Conservation (phyloP, 30 jellyfish, hydroid and myxozoan species). For the Chrysaora quinquecirrha region DNA sequence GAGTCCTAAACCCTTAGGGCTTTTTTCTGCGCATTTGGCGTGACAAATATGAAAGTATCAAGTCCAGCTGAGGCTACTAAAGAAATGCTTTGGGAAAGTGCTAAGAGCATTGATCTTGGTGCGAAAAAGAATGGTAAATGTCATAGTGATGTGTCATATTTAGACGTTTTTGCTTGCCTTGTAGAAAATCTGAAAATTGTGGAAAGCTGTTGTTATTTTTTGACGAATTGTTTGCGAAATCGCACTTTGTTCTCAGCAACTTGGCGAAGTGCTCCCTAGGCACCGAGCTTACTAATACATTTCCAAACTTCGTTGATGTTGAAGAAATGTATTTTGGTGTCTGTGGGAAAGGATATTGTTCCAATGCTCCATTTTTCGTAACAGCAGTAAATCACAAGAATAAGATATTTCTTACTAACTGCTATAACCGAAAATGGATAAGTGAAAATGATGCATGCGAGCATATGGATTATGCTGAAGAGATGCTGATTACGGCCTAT, state of each 20-base stretch:
- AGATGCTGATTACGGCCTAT: conserved; percentile 4
- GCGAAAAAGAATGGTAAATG: conserved; percentile 3
- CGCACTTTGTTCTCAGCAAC: conserved; percentile 46
- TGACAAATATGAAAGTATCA: conserved; percentile 47
- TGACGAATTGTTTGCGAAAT: neutral
- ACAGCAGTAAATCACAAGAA: conserved; percentile 58
- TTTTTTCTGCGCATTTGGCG: conserved; percentile 30
- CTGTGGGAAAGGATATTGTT: conserved; percentile 34
- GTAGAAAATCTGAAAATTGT: conserved; percentile 17
- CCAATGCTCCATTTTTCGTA: conserved; percentile 11
- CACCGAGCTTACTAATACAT: conserved; percentile 23
- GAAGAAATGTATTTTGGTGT: conserved; percentile 53
- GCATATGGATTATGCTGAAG: conserved; percentile 14
- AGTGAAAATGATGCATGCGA: conserved; percentile 16
- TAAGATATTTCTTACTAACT: conserved; percentile 13
- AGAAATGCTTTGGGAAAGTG: conserved; percentile 38
- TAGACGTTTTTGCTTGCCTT: conserved; percentile 12
- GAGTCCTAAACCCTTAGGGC: conserved; percentile 62
- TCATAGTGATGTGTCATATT: conserved; percentile 1
- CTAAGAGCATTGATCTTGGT: conserved; percentile 3
- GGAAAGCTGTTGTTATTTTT: neutral
- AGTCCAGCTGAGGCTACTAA: neutral
- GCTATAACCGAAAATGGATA: conserved; percentile 21
- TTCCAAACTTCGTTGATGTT: conserved; percentile 47
- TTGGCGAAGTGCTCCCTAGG: conserved; percentile 60